Evolutionary conservation across 2,888 invertebrate genomes (phyloP), one percentile per base, ranked within the genome.

Genomic region (Eumerus sabulonum): DNA sequence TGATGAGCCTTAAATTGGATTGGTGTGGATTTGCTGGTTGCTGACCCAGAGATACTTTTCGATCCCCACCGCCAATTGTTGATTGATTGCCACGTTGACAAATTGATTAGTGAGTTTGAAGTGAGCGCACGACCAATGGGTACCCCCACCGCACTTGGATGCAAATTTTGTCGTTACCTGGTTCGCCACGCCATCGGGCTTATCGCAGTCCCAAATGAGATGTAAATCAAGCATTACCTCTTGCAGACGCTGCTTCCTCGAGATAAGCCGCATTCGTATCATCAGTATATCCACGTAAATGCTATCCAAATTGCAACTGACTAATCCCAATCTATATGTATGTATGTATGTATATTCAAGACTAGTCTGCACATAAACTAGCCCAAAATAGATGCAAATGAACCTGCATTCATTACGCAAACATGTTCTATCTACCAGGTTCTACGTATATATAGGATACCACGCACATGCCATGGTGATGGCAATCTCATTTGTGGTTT

Each of bases 1-100:
- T 79, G 79, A 79, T 74, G 79, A 59, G 64, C 63, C 68, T 63
- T 68, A 68, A 74, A 79, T 79, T 79, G 74, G 64, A 79, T 74
- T 67, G 62, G 72, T 63, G 57, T 77, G 57, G 73, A 77, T 73
- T 77, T 77, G 67, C 60, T 44, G 57, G 62, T 47, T 42, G 35
- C 50, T 77, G 67, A 68, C 77, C 76, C 54, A 45, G 47, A 60
- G 60, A 67, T 47, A 27, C 7, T 7, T 67, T 72, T 40, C 51
- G 67, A 62, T 40, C 54, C 56, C 60, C 62, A 38, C 18, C 62
- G 56, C 72, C 68, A 73, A 63, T 73, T 53, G 67, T 67, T 77
- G 73, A 77, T 73, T 73, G 62, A 73, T 73, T 77, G 50, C 50
- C 40, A 12, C 50, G 19, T 48, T 48, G 57, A 57, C 45, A 63